Evolutionary conservation across 2,888 invertebrate genomes (phyloP).

Genomic region (Antitype chi): DNA sequence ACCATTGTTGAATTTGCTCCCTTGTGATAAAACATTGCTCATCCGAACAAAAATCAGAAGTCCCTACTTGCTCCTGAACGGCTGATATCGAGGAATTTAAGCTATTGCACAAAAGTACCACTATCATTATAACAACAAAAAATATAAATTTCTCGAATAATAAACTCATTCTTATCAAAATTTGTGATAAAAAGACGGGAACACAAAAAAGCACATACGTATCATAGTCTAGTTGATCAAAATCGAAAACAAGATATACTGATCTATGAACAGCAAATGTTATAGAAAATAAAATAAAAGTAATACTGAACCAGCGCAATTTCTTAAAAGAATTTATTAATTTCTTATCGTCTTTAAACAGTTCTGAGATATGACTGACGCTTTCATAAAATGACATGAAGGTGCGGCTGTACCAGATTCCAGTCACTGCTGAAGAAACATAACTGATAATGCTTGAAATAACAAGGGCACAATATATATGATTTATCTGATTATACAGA

Average conservation of each 20-base stretch:
- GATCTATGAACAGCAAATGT: background rate
- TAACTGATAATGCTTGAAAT: no score
- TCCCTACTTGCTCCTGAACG: background rate
- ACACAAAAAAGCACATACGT: background rate
- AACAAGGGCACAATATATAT: no score
- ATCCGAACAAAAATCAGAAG: background rate
- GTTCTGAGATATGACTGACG: no score
- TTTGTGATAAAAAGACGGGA: background rate
- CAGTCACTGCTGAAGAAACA: no score
- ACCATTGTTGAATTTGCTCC: slow-evolving; percentile 20
- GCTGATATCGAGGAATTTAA: slow-evolving; percentile 5
- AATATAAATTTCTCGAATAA: slow-evolving; percentile 9
- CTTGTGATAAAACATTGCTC: slow-evolving; percentile 13
- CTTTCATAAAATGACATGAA: no score
- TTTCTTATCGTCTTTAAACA: no score
- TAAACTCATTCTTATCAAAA: background rate
- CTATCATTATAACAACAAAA: background rate
- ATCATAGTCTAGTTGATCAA: background rate
- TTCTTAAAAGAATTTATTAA: background rate
- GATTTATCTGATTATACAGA: no score
- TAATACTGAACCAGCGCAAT: background rate
- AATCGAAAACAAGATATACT: background rate
- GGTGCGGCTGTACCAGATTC: no score
- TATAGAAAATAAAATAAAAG: slow-evolving; percentile 1
- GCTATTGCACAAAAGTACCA: slow-evolving; percentile 4